Evolutionary conservation across 2,113 vertebrate species (phyloP).

Genomic region (Anoplopoma fimbria): DNA sequence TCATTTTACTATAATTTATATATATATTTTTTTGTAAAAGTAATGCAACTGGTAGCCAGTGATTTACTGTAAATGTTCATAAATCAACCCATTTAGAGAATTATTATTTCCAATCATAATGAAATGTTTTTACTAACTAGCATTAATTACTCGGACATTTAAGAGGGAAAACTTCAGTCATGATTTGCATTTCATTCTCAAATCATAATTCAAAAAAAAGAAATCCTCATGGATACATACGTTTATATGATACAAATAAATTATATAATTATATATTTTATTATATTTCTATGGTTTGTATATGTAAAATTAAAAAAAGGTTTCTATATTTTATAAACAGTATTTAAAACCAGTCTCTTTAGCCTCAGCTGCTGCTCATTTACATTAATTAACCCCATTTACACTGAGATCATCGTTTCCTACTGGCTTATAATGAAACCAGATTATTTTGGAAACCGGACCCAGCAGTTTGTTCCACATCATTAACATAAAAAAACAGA

Average conservation of each 20-base stretch:
- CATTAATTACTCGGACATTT: background rate
- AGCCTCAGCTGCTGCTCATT: background rate
- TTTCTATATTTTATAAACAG: background rate
- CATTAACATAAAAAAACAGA: conserved; percentile 5
- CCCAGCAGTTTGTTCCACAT: conserved; percentile 11
- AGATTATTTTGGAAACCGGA: background rate
- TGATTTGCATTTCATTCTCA: background rate
- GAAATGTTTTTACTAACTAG: background rate
- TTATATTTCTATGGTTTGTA: background rate
- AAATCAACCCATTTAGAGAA: background rate
- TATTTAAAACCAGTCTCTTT: too few species aligned
- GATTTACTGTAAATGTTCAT: background rate
- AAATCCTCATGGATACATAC: background rate
- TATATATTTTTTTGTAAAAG: too few species aligned
- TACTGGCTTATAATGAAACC: background rate
- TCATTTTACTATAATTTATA: too few species aligned
- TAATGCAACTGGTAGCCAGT: too few species aligned
- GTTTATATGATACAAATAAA: background rate
- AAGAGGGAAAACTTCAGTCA: background rate
- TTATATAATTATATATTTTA: background rate
- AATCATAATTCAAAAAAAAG: background rate
- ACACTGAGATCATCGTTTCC: background rate
- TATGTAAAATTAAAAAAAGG: background rate
- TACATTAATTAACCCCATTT: background rate
- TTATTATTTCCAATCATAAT: background rate